Evolutionary conservation across 2,888 invertebrate genomes (phyloP).

Genomic region (Chloroclysta siterata): DNA sequence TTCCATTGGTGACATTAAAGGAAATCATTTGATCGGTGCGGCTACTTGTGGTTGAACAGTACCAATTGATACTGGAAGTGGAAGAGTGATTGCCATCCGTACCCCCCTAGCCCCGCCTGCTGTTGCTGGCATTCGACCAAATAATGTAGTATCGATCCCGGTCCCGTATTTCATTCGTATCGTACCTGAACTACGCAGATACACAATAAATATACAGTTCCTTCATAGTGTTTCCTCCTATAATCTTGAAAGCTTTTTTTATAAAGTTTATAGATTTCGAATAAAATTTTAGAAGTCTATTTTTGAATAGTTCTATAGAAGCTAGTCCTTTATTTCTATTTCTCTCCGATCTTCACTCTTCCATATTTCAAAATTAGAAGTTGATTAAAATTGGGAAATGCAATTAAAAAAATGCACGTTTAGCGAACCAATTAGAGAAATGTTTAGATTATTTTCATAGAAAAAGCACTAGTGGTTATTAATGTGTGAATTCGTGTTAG

Average conservation of each 20-base stretch:
- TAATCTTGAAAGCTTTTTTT: slow-evolving; percentile 33
- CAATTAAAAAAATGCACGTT: slow-evolving; percentile 74
- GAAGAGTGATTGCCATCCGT: slow-evolving; percentile 76
- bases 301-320: slow-evolving; percentile 64
- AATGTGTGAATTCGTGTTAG: slow-evolving; percentile 72
- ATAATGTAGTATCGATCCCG: slow-evolving; percentile 40
- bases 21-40: slow-evolving; percentile 63
- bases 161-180: slow-evolving; percentile 38
- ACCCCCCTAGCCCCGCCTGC: slow-evolving; percentile 35
- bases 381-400: slow-evolving; percentile 54
- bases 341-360: slow-evolving; percentile 80
- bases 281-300: slow-evolving; percentile 50
- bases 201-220: slow-evolving; percentile 57
- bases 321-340: slow-evolving; percentile 62
- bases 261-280: slow-evolving; percentile 35
- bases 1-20: slow-evolving; percentile 53
- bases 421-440: slow-evolving; percentile 66
- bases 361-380: slow-evolving; percentile 77
- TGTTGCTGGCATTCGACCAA: slow-evolving; percentile 42
- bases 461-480: slow-evolving; percentile 69
- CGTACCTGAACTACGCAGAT: slow-evolving; percentile 41
- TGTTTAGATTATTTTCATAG: slow-evolving; percentile 64
- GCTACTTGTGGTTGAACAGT: slow-evolving; percentile 74
- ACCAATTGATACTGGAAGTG: slow-evolving; percentile 78
- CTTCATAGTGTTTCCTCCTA: slow-evolving; percentile 36